Evolutionary conservation across 2,113 vertebrate genomes (phyloP).

Genomic region (Gymnogyps californianus): DNA sequence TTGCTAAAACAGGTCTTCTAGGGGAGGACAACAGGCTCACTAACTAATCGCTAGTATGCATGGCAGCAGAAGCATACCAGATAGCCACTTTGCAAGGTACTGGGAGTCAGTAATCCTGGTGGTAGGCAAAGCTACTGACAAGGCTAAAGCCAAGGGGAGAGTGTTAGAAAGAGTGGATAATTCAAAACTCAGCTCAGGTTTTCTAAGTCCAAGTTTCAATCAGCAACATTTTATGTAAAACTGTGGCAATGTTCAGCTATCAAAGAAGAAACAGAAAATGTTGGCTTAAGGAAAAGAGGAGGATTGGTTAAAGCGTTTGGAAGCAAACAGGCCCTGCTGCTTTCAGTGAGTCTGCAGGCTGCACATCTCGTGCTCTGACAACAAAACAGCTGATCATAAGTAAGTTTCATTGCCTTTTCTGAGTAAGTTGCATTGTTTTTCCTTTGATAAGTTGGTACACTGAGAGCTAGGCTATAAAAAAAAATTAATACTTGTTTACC

Average conservation of each 20-base stretch:
- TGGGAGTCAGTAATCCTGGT: not conserved
- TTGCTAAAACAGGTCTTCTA: not conserved
- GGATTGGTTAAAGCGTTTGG: not conserved
- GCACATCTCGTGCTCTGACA: not conserved
- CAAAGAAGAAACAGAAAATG: not conserved
- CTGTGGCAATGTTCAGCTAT: not conserved
- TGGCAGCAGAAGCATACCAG: not conserved
- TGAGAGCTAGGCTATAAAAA: not conserved
- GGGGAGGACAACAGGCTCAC: not conserved
- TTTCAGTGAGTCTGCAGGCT: not conserved
- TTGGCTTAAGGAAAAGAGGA: not conserved
- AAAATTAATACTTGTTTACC: not conserved
- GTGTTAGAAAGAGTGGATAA: not conserved
- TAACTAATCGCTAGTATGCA: rapidly evolving
- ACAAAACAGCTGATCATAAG: not conserved
- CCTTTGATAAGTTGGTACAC: not conserved
- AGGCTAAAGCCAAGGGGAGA: not conserved
- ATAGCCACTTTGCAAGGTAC: not conserved
- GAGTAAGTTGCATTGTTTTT: not conserved
- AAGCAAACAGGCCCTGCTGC: not conserved
- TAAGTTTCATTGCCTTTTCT: not conserved
- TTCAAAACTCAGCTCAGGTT: not conserved
- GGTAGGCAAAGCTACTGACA: not conserved
- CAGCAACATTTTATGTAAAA: not conserved
- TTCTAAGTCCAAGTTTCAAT: not conserved